Evolutionary conservation across 2,888 invertebrate species (phyloP).

Genomic region (Erebia epiphron): DNA sequence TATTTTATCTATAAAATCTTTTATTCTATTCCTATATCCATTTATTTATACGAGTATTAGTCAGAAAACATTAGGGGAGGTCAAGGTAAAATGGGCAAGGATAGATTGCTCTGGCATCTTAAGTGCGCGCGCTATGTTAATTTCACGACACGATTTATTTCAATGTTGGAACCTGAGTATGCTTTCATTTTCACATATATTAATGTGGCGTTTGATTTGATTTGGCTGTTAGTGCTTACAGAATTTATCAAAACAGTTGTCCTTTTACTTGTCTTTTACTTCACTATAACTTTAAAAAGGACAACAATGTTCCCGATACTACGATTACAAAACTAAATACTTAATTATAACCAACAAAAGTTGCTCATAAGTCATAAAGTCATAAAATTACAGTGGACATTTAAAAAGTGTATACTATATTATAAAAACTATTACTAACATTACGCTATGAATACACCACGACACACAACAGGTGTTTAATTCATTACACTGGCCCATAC

Average conservation of each 20-base stretch:
- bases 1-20: background rate
- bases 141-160: constrained; percentile 63
- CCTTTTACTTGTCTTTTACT: too few relatives aligned
- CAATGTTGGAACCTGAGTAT: constrained; percentile 45
- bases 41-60: constrained; percentile 1
- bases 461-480: constrained; percentile 44
- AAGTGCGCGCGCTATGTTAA: constrained; percentile 70
- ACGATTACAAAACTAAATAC: too few relatives aligned
- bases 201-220: constrained; percentile 33
- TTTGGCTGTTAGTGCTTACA: constrained; percentile 31
- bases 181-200: constrained; percentile 30
- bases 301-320: too few relatives aligned
- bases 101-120: constrained; percentile 52
- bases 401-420: background rate
- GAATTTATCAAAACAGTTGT: constrained; percentile 7
- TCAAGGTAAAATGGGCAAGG: constrained; percentile 46
- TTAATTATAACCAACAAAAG: background rate
- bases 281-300: too few relatives aligned
- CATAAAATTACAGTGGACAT: background rate
- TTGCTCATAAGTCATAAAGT: background rate
- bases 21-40: background rate
- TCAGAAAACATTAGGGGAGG: constrained; percentile 38
- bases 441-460: background rate
- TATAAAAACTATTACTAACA: background rate
- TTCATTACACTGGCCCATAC: constrained; percentile 43